Evolutionary conservation across 2,888 invertebrate genomes (phyloP).

Genomic region (Cosmia pyralina): DNA sequence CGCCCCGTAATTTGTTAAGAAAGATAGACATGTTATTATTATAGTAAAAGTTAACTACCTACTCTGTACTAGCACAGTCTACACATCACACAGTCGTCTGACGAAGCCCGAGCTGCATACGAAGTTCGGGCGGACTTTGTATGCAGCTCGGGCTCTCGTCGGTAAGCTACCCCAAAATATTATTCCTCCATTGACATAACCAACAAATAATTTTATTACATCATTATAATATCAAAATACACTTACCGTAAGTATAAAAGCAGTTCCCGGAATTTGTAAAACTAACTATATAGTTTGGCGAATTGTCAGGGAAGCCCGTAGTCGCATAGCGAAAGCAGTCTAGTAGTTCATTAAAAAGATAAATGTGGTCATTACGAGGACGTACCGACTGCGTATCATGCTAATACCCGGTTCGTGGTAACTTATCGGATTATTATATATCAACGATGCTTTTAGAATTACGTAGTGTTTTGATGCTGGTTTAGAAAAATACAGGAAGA

Average conservation of each 20-base stretch:
- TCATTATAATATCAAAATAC: constrained; percentile 78
- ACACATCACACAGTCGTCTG: no score
- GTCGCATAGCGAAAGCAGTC: constrained; percentile 80
- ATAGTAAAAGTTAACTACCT: background rate
- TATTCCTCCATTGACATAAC: background rate
- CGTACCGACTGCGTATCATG: constrained; percentile 78
- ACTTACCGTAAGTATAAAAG: constrained; percentile 75
- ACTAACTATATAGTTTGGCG: constrained; percentile 78
- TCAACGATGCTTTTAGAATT: constrained; percentile 50
- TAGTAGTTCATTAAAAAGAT: constrained; percentile 88
- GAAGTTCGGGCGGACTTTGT: no score
- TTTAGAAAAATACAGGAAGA: background rate
- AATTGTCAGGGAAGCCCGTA: constrained; percentile 77
- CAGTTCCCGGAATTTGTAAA: constrained; percentile 75
- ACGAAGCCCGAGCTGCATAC: no score
- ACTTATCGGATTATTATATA: constrained; percentile 69
- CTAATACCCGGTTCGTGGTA: constrained; percentile 71
- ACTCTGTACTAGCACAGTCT: no score
- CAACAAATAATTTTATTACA: constrained; percentile 54
- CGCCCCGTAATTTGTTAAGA: background rate
- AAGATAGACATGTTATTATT: background rate
- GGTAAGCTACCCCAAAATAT: constrained; percentile 14
- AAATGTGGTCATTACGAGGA: constrained; percentile 85
- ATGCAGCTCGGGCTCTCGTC: no score
- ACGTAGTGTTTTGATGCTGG: constrained; percentile 3